Conservation (phyloP, 2,797 vertebrate genomes). For the Sebastes hubbsi region DNA sequence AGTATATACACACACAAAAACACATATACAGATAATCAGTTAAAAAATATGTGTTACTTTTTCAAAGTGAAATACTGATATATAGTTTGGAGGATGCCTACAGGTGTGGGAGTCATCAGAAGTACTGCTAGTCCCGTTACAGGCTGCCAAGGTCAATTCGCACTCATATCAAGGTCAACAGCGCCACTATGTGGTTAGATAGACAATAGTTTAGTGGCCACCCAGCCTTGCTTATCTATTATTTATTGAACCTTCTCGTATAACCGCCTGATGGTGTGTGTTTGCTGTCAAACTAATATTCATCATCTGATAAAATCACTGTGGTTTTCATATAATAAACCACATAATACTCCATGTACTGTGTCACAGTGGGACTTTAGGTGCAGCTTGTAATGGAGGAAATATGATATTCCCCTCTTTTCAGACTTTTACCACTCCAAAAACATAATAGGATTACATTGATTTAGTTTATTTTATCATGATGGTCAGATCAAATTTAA, state of each 20-base stretch:
- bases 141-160: background rate
- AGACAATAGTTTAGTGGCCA: background rate
- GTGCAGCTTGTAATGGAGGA: no score
- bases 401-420: background rate
- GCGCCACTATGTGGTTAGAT: constrained; percentile 50
- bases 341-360: background rate
- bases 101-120: background rate
- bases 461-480: background rate
- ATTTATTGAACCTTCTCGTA: constrained; percentile 43
- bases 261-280: constrained; percentile 11
- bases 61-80: background rate
- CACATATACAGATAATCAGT: no score
- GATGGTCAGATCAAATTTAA: background rate
- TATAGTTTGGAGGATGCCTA: background rate
- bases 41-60: background rate
- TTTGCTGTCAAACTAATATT: background rate
- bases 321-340: background rate
- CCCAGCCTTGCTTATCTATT: background rate
- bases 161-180: constrained; percentile 33
- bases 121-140: background rate
- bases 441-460: background rate
- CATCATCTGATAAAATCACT: background rate
- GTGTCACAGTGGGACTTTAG: background rate
- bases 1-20: no score
- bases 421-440: background rate